Conservation (phyloP, 2,888 invertebrate genomes). For the Agrilus cyanescens region DNA sequence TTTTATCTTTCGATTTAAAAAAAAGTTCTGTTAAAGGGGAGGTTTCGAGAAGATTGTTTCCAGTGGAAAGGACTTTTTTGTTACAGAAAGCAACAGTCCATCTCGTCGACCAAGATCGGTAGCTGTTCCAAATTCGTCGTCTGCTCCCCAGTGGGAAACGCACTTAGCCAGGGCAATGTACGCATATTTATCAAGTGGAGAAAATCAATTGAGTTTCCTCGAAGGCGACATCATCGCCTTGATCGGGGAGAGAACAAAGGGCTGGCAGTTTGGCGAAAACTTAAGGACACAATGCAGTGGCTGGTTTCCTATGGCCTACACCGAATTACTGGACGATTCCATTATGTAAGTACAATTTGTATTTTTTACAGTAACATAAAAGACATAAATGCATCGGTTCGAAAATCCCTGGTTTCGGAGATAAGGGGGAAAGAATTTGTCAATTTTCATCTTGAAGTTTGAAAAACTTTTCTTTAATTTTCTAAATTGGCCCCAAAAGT, state of each 20-base stretch:
- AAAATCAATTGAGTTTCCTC: slow-evolving; percentile 84
- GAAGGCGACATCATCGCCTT: slow-evolving; percentile 82
- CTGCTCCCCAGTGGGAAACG: slow-evolving; percentile 52
- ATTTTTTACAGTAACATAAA: slow-evolving; percentile 9
- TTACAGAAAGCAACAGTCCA: slow-evolving; percentile 16
- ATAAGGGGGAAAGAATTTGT: slow-evolving; percentile 2
- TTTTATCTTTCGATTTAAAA: too few relatives aligned
- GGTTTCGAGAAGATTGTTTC: too few relatives aligned
- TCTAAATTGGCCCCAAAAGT: too few relatives aligned
- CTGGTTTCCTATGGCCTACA: slow-evolving; percentile 94
- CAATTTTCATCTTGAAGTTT: too few relatives aligned
- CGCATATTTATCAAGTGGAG: slow-evolving; percentile 78
- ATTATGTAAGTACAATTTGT: slow-evolving; percentile 40
- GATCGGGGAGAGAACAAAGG: slow-evolving; percentile 83
- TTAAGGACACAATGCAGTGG: slow-evolving; percentile 81
- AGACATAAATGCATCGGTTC: slow-evolving; percentile 6
- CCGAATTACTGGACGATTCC: slow-evolving; percentile 63
- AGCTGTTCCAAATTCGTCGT: slow-evolving; percentile 41
- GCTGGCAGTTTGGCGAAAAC: slow-evolving; percentile 97
- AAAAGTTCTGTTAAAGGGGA: too few relatives aligned
- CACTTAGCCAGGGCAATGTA: slow-evolving; percentile 76
- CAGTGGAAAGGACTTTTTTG: too few relatives aligned
- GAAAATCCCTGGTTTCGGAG: slow-evolving; percentile 1
- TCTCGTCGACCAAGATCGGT: slow-evolving; percentile 53
- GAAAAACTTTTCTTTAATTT: too few relatives aligned